Percentiles rank a stretch among this genome's conserved stretches.
Evolutionary conservation across 64 coral and sea anemone genomes (phyloP).

Genomic region (Montipora cactus): DNA sequence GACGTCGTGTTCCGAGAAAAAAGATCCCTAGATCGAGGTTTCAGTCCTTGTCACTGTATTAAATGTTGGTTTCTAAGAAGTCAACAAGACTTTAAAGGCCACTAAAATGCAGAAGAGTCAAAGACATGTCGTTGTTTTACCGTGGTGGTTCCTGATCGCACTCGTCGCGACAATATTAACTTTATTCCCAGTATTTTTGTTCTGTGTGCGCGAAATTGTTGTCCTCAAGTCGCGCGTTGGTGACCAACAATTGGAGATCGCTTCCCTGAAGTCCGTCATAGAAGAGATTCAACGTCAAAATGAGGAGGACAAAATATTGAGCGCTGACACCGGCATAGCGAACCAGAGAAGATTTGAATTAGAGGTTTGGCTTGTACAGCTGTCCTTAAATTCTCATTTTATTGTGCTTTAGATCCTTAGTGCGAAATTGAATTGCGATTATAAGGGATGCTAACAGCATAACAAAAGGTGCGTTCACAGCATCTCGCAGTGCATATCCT

Average conservation of each 20-base stretch:
- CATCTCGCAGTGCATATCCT: no score
- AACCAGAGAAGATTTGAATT: neutral
- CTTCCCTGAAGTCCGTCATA: constrained; percentile 7
- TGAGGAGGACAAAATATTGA: neutral
- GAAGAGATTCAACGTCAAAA: constrained; percentile 17
- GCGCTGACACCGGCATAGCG: neutral
- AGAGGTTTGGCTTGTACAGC: constrained; percentile 4
- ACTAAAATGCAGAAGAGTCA: constrained; percentile 39
- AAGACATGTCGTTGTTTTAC: neutral
- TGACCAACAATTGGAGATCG: constrained; percentile 22
- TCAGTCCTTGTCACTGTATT: neutral
- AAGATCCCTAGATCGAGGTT: neutral
- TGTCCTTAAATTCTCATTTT: neutral
- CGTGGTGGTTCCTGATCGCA: neutral
- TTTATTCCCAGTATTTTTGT: constrained; percentile 28
- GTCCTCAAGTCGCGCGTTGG: constrained; percentile 13
- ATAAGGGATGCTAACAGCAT: no score
- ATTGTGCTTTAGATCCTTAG: neutral
- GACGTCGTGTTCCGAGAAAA: neutral
- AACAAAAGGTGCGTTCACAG: neutral
- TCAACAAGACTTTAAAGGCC: neutral
- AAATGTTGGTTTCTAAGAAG: constrained; percentile 20
- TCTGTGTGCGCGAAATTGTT: constrained; percentile 27
- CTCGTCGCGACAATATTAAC: neutral
- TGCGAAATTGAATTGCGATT: neutral